Conservation (phyloP, 2,888 invertebrate genomes). For the Carpatolechia fugitivella region DNA sequence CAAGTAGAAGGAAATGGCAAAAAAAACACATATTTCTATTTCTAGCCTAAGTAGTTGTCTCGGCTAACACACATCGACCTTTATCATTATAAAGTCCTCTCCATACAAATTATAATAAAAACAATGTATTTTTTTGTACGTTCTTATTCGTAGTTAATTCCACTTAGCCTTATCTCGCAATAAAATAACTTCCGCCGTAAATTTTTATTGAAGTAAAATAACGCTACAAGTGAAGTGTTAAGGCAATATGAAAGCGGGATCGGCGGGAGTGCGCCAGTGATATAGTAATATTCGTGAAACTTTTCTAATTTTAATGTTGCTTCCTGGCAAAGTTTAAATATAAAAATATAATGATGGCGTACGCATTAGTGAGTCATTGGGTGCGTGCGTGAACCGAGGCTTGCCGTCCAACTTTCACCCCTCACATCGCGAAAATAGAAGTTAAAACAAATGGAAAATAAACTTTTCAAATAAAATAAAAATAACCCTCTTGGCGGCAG, state of each 20-base stretch:
- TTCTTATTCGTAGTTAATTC: not conserved
- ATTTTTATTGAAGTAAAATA: slow-evolving; percentile 39
- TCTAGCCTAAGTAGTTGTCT: no score
- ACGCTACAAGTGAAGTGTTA: slow-evolving; percentile 42
- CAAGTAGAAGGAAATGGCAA: no score
- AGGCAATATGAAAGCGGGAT: slow-evolving; percentile 44
- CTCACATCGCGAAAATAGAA: slow-evolving; percentile 71
- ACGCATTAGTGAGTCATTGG: slow-evolving; percentile 77
- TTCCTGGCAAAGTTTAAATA: slow-evolving; percentile 75
- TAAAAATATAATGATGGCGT: slow-evolving; percentile 76
- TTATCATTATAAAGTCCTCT: no score
- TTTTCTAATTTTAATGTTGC: slow-evolving; percentile 77
- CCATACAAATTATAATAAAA: not conserved
- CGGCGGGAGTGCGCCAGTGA: slow-evolving; percentile 33
- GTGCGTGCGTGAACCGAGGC: slow-evolving; percentile 60
- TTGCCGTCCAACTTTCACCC: slow-evolving; percentile 57
- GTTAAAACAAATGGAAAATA: slow-evolving; percentile 78
- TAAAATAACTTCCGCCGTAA: slow-evolving; percentile 32
- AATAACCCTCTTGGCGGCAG: slow-evolving; percentile 76
- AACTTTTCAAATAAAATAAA: slow-evolving; percentile 79
- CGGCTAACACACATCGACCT: no score
- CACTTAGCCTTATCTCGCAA: slow-evolving; percentile 1
- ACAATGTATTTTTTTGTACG: not conserved
- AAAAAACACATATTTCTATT: no score
- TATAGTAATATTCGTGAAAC: slow-evolving; percentile 62